These are phyloP conservation scores for Scomber scombrus DNA, from an alignment of 2,113 vertebrate species.

Conservation along the genomic window DNA sequence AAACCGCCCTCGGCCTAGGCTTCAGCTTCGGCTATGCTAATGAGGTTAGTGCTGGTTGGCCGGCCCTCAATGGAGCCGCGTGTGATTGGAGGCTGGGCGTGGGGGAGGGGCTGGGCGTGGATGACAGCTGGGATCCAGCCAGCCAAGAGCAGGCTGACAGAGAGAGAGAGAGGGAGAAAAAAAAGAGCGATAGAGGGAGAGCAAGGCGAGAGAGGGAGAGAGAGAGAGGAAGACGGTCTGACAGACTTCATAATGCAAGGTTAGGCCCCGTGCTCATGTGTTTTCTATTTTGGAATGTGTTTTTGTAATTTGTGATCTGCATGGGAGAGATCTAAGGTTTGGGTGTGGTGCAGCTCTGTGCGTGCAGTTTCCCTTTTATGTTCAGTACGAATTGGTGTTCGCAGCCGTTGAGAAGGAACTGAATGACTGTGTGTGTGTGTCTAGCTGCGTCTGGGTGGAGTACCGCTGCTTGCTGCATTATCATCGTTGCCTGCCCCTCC, in stretches of 20 bases:
- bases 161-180: constrained; percentile 73
- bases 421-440: constrained; percentile 75
- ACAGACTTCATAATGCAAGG: constrained; percentile 89
- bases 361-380: constrained; percentile 69
- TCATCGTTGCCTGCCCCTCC: constrained; percentile 81
- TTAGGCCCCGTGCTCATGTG: constrained; percentile 79
- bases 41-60: constrained; percentile 87
- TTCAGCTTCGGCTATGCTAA: constrained; percentile 80
- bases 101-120: constrained; percentile 84
- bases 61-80: constrained; percentile 59
- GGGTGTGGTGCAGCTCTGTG: constrained; percentile 71
- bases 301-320: constrained; percentile 80
- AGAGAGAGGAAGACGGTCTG: constrained; percentile 83
- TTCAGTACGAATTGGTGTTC: constrained; percentile 52
- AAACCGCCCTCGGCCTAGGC: constrained; percentile 65
- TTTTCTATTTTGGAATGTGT: constrained; percentile 71
- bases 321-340: constrained; percentile 52
- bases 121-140: constrained; percentile 87
- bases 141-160: constrained; percentile 84
- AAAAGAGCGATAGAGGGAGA: constrained; percentile 79
- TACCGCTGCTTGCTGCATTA: constrained; percentile 86
- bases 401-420: constrained; percentile 76
- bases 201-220: constrained; percentile 68
- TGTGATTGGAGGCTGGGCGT: constrained; percentile 76
- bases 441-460: constrained; percentile 83